Evolutionary conservation across 2,797 vertebrate species (phyloP).

Genomic region (Eulemur albifrons): DNA sequence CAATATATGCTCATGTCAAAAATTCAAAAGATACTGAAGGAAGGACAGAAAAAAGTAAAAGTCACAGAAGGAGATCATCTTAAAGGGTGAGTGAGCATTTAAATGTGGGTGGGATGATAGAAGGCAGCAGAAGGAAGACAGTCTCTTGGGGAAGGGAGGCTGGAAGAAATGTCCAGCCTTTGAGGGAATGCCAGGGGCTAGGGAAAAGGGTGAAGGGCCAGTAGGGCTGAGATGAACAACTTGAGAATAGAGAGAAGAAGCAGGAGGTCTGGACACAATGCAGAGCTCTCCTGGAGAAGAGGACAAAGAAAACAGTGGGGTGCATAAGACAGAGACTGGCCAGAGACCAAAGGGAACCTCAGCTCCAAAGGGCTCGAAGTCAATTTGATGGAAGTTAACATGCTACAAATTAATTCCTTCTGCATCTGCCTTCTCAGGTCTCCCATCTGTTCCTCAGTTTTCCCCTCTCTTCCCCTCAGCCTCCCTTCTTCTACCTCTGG

Average conservation of each 20-base stretch:
- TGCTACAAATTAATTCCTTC: background rate
- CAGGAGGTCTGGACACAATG: background rate
- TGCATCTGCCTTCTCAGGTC: background rate
- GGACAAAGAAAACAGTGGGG: background rate
- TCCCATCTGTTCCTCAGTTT: background rate
- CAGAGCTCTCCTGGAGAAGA: background rate
- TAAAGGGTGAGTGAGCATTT: background rate
- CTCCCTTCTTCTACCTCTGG: background rate
- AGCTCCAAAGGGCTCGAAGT: background rate
- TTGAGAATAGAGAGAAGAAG: background rate
- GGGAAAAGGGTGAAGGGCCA: background rate
- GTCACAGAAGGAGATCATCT: background rate
- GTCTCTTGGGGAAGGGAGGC: background rate
- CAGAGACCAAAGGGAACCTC: background rate
- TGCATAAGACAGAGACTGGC: too few species aligned
- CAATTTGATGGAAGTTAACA: fast-evolving
- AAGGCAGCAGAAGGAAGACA: background rate
- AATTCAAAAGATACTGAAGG: background rate
- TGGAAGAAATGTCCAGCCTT: background rate
- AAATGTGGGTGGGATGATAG: background rate
- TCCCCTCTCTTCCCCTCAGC: background rate
- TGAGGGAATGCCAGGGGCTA: background rate
- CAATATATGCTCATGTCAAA: background rate
- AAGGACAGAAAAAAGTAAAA: background rate
- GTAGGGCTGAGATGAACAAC: background rate